phyloP scores from a whole-genome alignment of 1,140 invertebrate genomes.

The Mercenaria mercenaria region DNA sequence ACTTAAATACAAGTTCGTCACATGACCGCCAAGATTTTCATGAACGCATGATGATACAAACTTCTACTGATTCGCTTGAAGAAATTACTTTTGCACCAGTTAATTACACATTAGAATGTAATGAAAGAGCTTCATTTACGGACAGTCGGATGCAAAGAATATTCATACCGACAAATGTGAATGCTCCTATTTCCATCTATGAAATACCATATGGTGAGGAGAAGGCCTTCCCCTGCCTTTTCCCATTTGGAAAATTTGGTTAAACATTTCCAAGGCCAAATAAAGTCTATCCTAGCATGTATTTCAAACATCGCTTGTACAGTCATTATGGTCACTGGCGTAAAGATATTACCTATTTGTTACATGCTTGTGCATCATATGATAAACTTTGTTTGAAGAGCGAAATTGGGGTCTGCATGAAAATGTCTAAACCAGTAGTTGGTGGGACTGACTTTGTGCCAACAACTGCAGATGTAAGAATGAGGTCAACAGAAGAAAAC shows the following conservation, averaged over 20 bases:
- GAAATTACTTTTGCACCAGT: conserved; percentile 4
- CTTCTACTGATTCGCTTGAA: not conserved
- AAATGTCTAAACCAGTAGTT: not conserved
- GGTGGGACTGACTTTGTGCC: not conserved
- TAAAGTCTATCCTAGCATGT: not conserved
- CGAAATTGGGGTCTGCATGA: conserved; percentile 32
- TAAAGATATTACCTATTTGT: conserved; percentile 24
- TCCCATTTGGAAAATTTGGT: conserved; percentile 16
- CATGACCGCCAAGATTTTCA: not conserved
- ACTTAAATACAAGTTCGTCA: not conserved
- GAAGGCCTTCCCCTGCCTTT: conserved; percentile 29
- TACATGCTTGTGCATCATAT: conserved; percentile 43
- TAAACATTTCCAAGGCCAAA: not conserved
- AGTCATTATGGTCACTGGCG: conserved; percentile 23
- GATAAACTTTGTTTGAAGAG: conserved; percentile 34
- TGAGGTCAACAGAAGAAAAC: not conserved
- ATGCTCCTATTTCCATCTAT: conserved; percentile 12
- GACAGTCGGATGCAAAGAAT: not conserved
- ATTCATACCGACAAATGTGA: not conserved
- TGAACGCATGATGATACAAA: not conserved
- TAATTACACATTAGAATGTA: not conserved
- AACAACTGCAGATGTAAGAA: not conserved
- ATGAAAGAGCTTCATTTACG: conserved; percentile 1
- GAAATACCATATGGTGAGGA: conserved; percentile 43
- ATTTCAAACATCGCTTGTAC: conserved; percentile 14